Evolutionary conservation across 2,113 vertebrate species (phyloP).

Genomic region (Saccopteryx bilineata): DNA sequence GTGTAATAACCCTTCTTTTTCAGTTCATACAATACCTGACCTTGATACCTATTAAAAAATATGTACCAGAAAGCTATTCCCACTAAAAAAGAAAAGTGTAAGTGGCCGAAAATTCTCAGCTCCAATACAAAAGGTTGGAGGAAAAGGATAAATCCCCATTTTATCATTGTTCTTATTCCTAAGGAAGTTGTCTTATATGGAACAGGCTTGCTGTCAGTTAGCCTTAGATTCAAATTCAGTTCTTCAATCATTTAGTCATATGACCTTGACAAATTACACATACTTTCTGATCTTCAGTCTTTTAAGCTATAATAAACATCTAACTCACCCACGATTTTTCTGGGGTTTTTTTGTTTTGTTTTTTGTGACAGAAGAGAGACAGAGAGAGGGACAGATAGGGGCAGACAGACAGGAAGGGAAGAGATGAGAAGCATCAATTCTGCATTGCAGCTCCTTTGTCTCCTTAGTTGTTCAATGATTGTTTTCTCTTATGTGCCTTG

Average conservation of each 20-base stretch:
- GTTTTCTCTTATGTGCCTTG: too few relatives aligned
- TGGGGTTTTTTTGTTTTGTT: background rate
- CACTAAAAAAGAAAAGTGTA: slow-evolving; percentile 20
- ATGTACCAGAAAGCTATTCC: slow-evolving; percentile 34
- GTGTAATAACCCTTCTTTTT: slow-evolving; percentile 25
- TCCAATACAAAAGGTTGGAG: slow-evolving; percentile 39
- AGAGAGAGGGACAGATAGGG: too few relatives aligned
- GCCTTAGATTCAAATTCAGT: background rate
- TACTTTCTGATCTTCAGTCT: slow-evolving; percentile 10
- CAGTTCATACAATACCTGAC: background rate
- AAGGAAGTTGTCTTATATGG: background rate
- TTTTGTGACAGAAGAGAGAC: too few relatives aligned
- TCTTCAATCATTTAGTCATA: background rate
- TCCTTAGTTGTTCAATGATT: too few relatives aligned
- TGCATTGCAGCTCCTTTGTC: too few relatives aligned
- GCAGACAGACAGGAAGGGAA: too few relatives aligned
- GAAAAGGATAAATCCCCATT: slow-evolving; percentile 1
- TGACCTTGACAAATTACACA: slow-evolving; percentile 29
- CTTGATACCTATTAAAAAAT: slow-evolving; percentile 21
- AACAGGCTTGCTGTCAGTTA: background rate
- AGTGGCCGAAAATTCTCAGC: background rate
- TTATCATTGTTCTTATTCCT: background rate
- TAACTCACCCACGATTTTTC: background rate
- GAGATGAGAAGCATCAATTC: too few relatives aligned
- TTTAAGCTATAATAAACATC: slow-evolving; percentile 3